Evolutionary conservation across 2,113 vertebrate species (phyloP).

Genomic region (Psettodes erumei): DNA sequence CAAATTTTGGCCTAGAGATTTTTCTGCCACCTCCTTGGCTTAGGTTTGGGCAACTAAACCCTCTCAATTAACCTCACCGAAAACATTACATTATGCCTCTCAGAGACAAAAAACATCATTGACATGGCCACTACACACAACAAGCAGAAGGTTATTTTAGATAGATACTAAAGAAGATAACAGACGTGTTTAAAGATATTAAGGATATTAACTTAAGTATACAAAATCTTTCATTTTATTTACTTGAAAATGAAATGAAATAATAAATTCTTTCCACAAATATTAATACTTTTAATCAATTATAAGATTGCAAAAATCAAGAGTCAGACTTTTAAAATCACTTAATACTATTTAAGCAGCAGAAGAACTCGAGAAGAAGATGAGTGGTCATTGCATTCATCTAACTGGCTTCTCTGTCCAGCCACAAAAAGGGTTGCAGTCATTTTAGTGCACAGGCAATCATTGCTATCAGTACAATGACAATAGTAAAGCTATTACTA

Average conservation of each 20-base stretch:
- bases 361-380: too few species aligned
- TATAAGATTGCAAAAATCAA: not conserved
- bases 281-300: not conserved
- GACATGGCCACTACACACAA: not conserved
- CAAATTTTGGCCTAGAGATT: too few species aligned
- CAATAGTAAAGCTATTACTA: conserved; percentile 1
- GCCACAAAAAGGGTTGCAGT: not conserved
- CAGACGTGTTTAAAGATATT: too few species aligned
- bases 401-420: not conserved
- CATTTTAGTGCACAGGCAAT: not conserved
- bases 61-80: not conserved
- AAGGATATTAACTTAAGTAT: too few species aligned
- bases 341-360: not conserved
- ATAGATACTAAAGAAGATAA: too few species aligned
- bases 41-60: not conserved
- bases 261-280: conserved; percentile 6
- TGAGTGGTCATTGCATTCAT: not conserved
- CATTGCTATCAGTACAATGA: conserved; percentile 1
- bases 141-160: too few species aligned
- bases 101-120: not conserved
- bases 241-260: not conserved
- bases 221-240: too few species aligned
- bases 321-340: not conserved
- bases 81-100: not conserved
- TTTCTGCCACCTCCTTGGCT: not conserved